Evolutionary conservation across 2,113 vertebrate species (phyloP).

Genomic region (Felis catus): F.catus_Fca126_mat1.0 CM031421.1:94187501-94188000

Average conservation of each 20-base stretch:
- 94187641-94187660: constrained; percentile 62
- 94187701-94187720: constrained; percentile 77
- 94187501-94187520: neutral
- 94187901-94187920: constrained; percentile 43
- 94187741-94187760: constrained; percentile 79
- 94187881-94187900: neutral
- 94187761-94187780: constrained; percentile 70
- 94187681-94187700: constrained; percentile 64
- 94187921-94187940: neutral
- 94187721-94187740: constrained; percentile 76
- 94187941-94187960: neutral
- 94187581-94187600: neutral
- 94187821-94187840: constrained; percentile 47
- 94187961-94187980: neutral
- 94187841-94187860: constrained; percentile 26
- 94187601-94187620: constrained; percentile 45
- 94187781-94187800: neutral
- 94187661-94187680: constrained; percentile 63
- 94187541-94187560: constrained; percentile 25
- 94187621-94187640: constrained; percentile 56
- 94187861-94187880: constrained; percentile 48
- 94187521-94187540: neutral
- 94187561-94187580: neutral
- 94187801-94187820: constrained; percentile 21
- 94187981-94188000: neutral